Conservation (phyloP, 2,888 invertebrate species). For the Aspidiotus rigidus region DNA sequence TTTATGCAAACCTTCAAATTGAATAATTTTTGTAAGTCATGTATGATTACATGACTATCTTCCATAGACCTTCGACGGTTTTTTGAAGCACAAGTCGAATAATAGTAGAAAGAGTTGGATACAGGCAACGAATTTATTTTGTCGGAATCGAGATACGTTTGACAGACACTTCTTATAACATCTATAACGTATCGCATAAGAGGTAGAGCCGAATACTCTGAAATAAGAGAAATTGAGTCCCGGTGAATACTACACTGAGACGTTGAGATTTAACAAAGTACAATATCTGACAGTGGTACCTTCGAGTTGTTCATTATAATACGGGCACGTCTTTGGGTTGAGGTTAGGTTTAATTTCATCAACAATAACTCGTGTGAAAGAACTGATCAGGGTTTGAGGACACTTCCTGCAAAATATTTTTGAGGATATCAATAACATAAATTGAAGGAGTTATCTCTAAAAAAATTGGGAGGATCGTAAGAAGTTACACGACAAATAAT, state of each 20-base stretch:
- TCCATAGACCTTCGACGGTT: slow-evolving; percentile 85
- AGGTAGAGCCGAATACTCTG: slow-evolving; percentile 61
- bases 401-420: slow-evolving; percentile 54
- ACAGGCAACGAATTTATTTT: slow-evolving; percentile 60
- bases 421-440: no score
- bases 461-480: no score
- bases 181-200: slow-evolving; percentile 65
- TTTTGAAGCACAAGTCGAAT: slow-evolving; percentile 52
- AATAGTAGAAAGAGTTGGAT: slow-evolving; percentile 43
- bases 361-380: slow-evolving; percentile 57
- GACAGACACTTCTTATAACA: slow-evolving; percentile 62
- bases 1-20: slow-evolving; percentile 55
- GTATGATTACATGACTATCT: slow-evolving; percentile 75
- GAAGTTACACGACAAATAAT: no score
- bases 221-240: neutral
- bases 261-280: slow-evolving; percentile 13
- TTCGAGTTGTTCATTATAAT: slow-evolving; percentile 13
- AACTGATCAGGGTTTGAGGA: slow-evolving; percentile 57
- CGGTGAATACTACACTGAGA: no score
- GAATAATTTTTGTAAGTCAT: slow-evolving; percentile 72
- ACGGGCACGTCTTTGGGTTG: slow-evolving; percentile 49
- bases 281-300: neutral
- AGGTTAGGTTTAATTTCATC: slow-evolving; percentile 56
- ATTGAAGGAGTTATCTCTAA: no score
- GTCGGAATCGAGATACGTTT: slow-evolving; percentile 42